These are phyloP conservation scores for Dendroctonus ponderosae DNA, from an alignment of 1,140 invertebrate genomes.

Conservation along the genomic window DNA sequence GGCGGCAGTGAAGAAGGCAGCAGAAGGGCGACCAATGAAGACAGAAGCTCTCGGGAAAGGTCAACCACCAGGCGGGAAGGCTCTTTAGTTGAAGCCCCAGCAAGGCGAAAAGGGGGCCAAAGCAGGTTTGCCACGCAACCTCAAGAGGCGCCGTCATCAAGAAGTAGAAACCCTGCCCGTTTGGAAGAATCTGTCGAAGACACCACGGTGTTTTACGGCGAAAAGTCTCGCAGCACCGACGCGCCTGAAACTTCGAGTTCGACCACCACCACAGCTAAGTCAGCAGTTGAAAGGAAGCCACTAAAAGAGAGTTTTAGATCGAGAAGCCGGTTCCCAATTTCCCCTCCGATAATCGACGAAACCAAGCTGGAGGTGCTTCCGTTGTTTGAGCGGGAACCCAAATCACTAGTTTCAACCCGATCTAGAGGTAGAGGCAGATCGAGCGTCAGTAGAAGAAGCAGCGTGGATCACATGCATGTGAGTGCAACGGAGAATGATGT, in stretches of 20 bases:
- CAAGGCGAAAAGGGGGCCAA: no score
- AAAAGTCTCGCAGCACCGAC: slow-evolving; percentile 6
- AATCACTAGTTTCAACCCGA: slow-evolving; percentile 10
- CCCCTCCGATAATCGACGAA: slow-evolving; percentile 42
- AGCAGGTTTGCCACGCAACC: no score
- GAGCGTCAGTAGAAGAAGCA: slow-evolving; percentile 7
- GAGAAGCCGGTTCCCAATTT: slow-evolving; percentile 31
- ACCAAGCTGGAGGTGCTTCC: slow-evolving; percentile 46
- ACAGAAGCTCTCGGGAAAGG: neutral
- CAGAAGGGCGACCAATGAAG: neutral
- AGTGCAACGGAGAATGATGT: slow-evolving; percentile 39
- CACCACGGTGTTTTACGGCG: slow-evolving; percentile 3
- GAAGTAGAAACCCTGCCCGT: no score
- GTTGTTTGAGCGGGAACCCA: slow-evolving; percentile 44
- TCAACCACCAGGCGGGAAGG: neutral
- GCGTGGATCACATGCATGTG: slow-evolving; percentile 23
- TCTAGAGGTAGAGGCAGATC: slow-evolving; percentile 10
- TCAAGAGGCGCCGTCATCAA: no score
- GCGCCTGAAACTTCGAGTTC: neutral
- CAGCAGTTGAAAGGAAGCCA: neutral
- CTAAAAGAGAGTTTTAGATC: neutral
- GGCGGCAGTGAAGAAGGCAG: neutral
- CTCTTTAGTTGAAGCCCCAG: no score
- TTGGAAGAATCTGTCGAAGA: neutral
- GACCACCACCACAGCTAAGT: neutral